Conservation (phyloP, 2,113 vertebrate species). For the Phocoena phocoena region DNA sequence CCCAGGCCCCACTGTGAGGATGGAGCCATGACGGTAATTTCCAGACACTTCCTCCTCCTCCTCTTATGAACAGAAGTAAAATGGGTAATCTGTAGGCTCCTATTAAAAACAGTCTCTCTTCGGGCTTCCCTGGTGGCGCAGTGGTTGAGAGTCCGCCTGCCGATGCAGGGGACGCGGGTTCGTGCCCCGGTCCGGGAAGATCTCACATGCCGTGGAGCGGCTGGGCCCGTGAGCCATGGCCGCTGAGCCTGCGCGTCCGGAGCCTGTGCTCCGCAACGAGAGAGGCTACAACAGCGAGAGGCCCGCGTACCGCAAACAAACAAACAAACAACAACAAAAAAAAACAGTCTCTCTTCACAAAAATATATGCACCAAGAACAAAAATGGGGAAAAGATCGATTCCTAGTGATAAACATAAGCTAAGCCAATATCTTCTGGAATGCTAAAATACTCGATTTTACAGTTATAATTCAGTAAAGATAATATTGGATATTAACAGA, state of each 20-base stretch:
- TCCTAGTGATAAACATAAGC: neutral
- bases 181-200: too few relatives aligned
- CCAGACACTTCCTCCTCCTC: neutral
- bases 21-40: neutral
- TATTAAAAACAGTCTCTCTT: neutral
- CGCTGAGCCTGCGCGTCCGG: too few relatives aligned
- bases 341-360: neutral
- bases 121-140: too few relatives aligned
- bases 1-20: neutral
- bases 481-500: neutral
- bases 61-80: neutral
- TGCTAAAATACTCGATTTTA: constrained; percentile 6
- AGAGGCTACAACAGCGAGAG: too few relatives aligned
- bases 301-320: too few relatives aligned
- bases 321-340: too few relatives aligned
- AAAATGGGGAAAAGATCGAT: neutral
- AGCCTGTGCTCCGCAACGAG: too few relatives aligned
- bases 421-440: neutral
- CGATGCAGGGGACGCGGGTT: too few relatives aligned
- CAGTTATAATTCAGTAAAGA: neutral
- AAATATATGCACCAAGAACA: neutral
- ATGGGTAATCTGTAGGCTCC: neutral
- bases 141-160: too few relatives aligned
- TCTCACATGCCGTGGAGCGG: too few relatives aligned
- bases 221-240: too few relatives aligned